Conservation (phyloP, 2,888 invertebrate species). For the Galerucella nymphaeae region DNA sequence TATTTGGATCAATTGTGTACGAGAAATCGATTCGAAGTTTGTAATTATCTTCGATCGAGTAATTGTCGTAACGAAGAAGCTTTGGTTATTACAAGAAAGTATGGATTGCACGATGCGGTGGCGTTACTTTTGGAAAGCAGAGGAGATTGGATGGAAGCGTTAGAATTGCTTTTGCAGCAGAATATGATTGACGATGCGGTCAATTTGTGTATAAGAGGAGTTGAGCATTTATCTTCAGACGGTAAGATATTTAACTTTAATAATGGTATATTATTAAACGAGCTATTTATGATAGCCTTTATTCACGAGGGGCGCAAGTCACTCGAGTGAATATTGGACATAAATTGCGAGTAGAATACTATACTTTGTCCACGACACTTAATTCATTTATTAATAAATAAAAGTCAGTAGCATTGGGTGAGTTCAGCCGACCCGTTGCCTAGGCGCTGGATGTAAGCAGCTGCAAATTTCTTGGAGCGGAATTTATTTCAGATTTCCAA, state of each 20-base stretch:
- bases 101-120: slow-evolving; percentile 73
- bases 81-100: slow-evolving; percentile 72
- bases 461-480: too few species aligned
- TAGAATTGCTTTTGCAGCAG: slow-evolving; percentile 70
- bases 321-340: too few species aligned
- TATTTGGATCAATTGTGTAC: slow-evolving; percentile 74
- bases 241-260: slow-evolving; percentile 38
- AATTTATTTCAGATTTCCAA: too few species aligned
- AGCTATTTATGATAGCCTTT: too few species aligned
- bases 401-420: too few species aligned
- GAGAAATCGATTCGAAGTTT: slow-evolving; percentile 68
- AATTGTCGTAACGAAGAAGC: slow-evolving; percentile 74
- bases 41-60: slow-evolving; percentile 61
- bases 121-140: slow-evolving; percentile 80
- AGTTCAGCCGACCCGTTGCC: too few species aligned
- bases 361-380: too few species aligned
- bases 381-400: too few species aligned
- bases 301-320: too few species aligned
- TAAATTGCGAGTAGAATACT: too few species aligned
- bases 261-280: too few species aligned
- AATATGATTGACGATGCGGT: slow-evolving; percentile 60
- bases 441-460: too few species aligned
- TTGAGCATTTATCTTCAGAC: slow-evolving; percentile 63
- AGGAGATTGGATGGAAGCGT: slow-evolving; percentile 79
- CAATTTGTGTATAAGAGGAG: slow-evolving; percentile 65